These are phyloP conservation scores for Grallaria varia DNA, from an alignment of 2,113 vertebrate species.

Conservation along the genomic window DNA sequence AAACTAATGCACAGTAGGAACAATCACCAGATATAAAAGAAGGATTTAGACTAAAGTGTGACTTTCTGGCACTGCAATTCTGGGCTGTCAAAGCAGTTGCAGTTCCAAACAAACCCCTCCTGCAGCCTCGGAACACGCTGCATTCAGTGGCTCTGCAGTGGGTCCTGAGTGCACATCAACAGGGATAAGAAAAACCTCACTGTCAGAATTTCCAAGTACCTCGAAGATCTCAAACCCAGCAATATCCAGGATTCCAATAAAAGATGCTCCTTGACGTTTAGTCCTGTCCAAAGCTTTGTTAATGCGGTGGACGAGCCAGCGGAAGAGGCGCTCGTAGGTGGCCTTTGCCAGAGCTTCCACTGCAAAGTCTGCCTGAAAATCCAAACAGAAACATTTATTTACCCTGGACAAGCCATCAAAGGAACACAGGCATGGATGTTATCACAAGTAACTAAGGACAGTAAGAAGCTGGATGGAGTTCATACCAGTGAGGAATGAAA, in stretches of 20 bases:
- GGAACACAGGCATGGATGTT: background rate
- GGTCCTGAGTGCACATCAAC: accelerated
- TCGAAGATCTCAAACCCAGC: conserved; percentile 99
- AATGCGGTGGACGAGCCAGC: conserved; percentile 97
- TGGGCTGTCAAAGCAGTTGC: background rate
- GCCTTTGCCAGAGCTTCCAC: conserved; percentile 96
- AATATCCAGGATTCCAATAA: conserved; percentile 97
- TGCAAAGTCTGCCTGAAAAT: conserved; percentile 91
- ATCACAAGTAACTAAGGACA: background rate
- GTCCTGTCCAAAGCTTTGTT: conserved; percentile 97
- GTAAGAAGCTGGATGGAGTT: background rate
- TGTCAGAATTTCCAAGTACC: conserved; percentile 62
- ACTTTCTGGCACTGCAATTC: background rate
- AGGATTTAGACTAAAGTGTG: background rate
- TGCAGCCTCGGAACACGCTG: accelerated
- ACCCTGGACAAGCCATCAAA: background rate
- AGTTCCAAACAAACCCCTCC: background rate
- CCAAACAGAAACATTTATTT: background rate
- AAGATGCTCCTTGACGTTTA: conserved; percentile 95
- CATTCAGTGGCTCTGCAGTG: background rate
- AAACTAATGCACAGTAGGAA: background rate
- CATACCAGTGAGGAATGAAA: background rate
- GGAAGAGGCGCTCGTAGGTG: conserved; percentile 96
- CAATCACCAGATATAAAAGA: background rate
- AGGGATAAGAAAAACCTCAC: background rate